Percentiles rank a stretch among this genome's conserved stretches.
Conservation (phyloP, 2,113 vertebrate genomes). For the Ptyas mucosa region DNA sequence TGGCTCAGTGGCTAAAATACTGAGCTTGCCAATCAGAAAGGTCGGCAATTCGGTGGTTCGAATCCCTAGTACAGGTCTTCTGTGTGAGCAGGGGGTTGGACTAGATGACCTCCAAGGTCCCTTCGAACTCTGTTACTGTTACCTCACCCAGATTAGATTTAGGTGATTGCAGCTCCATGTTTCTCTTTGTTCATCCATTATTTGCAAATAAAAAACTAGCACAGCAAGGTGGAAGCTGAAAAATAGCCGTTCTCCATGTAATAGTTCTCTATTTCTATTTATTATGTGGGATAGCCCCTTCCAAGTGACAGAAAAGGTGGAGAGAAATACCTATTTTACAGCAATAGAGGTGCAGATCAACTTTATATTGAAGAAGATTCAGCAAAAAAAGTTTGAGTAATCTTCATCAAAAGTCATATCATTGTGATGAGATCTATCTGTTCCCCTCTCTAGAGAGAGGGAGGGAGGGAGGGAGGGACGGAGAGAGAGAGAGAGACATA, state of each 20-base stretch:
- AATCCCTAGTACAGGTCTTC: too few species aligned
- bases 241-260: not conserved
- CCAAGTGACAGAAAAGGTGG: not conserved
- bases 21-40: too few species aligned
- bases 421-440: not conserved
- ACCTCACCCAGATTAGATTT: not conserved
- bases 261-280: not conserved
- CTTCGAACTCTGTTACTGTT: too few species aligned
- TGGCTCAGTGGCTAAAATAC: too few species aligned
- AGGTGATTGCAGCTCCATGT: not conserved
- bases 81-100: too few species aligned
- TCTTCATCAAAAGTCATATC: slow-evolving; percentile 25
- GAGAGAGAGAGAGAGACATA: too few species aligned
- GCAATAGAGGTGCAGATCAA: too few species aligned
- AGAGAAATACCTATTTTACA: not conserved
- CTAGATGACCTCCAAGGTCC: too few species aligned
- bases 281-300: not conserved
- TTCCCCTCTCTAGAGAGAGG: too few species aligned
- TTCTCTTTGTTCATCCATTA: not conserved
- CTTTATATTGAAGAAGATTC: not conserved
- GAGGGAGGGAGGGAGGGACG: too few species aligned
- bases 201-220: not conserved
- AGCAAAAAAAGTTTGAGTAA: not conserved
- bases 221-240: not conserved
- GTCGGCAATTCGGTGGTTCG: too few species aligned